Percentiles rank a stretch among this genome's conserved stretches.
Evolutionary conservation across 2,797 vertebrate genomes (phyloP).

Genomic region (Glyptemys insculpta): DNA sequence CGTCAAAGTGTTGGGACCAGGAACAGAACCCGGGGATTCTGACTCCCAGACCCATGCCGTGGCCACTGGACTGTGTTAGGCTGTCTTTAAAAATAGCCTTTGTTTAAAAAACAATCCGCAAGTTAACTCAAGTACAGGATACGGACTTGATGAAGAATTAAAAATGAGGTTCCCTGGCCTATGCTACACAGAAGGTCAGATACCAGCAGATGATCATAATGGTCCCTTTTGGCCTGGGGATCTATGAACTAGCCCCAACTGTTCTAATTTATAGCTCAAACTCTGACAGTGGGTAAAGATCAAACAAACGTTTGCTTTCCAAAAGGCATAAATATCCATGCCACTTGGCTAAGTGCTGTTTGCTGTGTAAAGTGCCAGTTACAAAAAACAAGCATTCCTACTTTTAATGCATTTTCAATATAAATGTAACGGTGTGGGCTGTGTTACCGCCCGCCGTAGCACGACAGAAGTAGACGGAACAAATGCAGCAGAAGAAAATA

Average conservation of each 20-base stretch:
- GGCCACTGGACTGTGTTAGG: not conserved
- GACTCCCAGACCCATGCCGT: rapidly evolving
- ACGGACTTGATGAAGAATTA: not conserved
- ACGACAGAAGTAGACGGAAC: not conserved
- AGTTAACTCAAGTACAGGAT: not conserved
- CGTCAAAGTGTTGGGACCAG: not conserved
- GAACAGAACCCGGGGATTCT: not conserved
- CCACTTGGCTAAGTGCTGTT: rapidly evolving
- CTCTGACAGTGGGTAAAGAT: rapidly evolving
- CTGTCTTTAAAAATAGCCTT: not conserved
- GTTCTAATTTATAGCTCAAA: not conserved
- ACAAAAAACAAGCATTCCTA: not conserved
- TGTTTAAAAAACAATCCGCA: not conserved
- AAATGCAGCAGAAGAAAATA: not conserved
- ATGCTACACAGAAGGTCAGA: not conserved
- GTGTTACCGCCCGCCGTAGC: not conserved
- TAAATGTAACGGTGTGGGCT: not conserved
- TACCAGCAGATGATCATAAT: rapidly evolving
- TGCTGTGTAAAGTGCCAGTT: rapidly evolving
- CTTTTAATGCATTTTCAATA: not conserved
- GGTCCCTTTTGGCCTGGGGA: not conserved
- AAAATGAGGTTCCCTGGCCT: not conserved
- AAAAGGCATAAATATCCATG: rapidly evolving
- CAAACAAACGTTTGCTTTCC: rapidly evolving
- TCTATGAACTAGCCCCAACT: rapidly evolving